phyloP scores from a whole-genome alignment of 2,888 invertebrate species.

The Cantharis rustica region DNA sequence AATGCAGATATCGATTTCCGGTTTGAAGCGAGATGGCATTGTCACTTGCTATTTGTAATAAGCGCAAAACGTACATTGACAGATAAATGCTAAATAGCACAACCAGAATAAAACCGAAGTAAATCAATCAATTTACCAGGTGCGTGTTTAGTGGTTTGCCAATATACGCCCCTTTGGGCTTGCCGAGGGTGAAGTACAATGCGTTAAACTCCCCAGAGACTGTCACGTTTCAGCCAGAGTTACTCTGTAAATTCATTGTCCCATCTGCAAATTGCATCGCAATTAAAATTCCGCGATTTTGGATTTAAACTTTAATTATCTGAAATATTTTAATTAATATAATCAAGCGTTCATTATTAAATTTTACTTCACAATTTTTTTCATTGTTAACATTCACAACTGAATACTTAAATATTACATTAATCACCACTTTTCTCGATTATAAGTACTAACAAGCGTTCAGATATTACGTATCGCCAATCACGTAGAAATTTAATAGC shows the following conservation, averaged over 20 bases:
- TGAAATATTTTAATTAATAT: conserved; percentile 4
- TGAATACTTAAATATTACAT: background rate
- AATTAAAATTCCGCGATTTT: conserved; percentile 47
- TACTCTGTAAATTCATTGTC: conserved; percentile 48
- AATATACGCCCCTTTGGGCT: conserved; percentile 39
- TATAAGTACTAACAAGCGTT: conserved; percentile 5
- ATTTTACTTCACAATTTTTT: background rate
- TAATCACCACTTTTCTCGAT: conserved; percentile 10
- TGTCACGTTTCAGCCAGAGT: conserved; percentile 46
- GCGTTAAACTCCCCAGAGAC: conserved; percentile 42
- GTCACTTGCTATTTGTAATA: background rate
- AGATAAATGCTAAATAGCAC: conserved; percentile 16
- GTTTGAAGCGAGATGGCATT: background rate
- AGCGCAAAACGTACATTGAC: background rate
- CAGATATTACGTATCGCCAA: conserved; percentile 2
- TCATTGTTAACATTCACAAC: background rate
- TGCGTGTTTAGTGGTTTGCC: conserved; percentile 44
- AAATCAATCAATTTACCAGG: conserved; percentile 45
- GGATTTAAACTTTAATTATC: conserved; percentile 36
- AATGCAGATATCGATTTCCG: conserved; percentile 4
- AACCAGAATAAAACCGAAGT: conserved; percentile 31
- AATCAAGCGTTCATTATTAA: background rate
- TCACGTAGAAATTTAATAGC: conserved; percentile 23
- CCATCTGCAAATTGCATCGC: conserved; percentile 51
- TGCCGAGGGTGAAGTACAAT: conserved; percentile 37